These are phyloP conservation scores for Nothocercus julius DNA, from an alignment of 2,113 vertebrate species.

Conservation along the genomic window DNA sequence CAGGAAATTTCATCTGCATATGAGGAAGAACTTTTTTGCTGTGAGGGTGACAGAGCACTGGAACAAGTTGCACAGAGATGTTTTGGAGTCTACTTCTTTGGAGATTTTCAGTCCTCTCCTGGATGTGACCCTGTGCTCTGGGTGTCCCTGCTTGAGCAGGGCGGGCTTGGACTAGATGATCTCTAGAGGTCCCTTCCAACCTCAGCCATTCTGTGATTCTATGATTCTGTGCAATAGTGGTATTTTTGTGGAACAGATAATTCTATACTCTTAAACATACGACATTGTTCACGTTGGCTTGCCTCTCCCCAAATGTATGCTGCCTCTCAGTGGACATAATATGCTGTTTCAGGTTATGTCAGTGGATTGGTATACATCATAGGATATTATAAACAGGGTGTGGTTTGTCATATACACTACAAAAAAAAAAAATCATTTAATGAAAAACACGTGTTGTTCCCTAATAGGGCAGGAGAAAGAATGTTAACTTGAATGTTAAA, in stretches of 20 bases:
- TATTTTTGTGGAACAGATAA: not conserved
- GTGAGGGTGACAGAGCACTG: too few relatives aligned
- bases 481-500: not conserved
- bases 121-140: too few relatives aligned
- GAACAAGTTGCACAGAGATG: too few relatives aligned
- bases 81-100: too few relatives aligned
- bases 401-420: not conserved
- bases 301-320: not conserved
- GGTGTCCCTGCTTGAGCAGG: too few relatives aligned
- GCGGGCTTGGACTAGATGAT: too few relatives aligned
- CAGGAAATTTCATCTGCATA: too few relatives aligned
- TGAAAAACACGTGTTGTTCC: not conserved
- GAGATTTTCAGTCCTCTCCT: too few relatives aligned
- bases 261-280: not conserved
- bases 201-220: too few relatives aligned
- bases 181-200: too few relatives aligned
- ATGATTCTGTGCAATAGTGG: too few relatives aligned
- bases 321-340: not conserved
- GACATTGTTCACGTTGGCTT: not conserved
- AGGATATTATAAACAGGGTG: not conserved
- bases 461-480: not conserved
- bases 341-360: not conserved
- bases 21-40: too few relatives aligned
- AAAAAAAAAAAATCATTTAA: not conserved
- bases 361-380: not conserved